Percentiles rank a stretch among this genome's conserved stretches.
Evolutionary conservation across 2,797 vertebrate genomes (phyloP).

Genomic region (Nannoperca australis): DNA sequence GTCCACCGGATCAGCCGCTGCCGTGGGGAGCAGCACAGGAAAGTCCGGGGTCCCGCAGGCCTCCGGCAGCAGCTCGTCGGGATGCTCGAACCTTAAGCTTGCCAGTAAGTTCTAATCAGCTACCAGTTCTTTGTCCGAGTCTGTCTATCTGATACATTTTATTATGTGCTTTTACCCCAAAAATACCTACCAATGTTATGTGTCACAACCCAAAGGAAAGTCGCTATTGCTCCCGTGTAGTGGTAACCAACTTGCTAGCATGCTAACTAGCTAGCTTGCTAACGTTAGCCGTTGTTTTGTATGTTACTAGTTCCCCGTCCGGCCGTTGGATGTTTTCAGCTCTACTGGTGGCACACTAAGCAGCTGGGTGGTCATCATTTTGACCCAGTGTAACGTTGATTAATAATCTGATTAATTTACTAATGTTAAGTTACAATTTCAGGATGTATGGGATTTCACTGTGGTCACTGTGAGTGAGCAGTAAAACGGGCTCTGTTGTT

Average conservation of each 20-base stretch:
- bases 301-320: constrained; percentile 43
- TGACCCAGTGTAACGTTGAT: background rate
- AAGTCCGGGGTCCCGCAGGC: constrained; percentile 87
- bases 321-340: constrained; percentile 23
- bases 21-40: constrained; percentile 88
- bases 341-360: background rate
- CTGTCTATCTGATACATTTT: fast-evolving
- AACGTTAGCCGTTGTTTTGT: constrained; percentile 75
- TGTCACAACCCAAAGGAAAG: constrained; percentile 29
- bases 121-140: background rate
- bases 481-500: constrained; percentile 44
- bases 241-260: constrained; percentile 49
- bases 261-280: constrained; percentile 59
- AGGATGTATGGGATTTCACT: constrained; percentile 1
- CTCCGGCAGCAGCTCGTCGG: constrained; percentile 85
- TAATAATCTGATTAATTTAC: background rate
- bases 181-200: background rate
- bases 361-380: background rate
- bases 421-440: background rate
- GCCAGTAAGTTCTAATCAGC: constrained; percentile 83
- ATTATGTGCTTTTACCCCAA: background rate
- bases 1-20: constrained; percentile 84
- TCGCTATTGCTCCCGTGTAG: constrained; percentile 20
- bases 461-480: constrained; percentile 45
- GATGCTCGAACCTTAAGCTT: constrained; percentile 88